These are phyloP conservation scores for Noctua comes DNA, from an alignment of 2,888 invertebrate genomes.

Conservation along the genomic window DNA sequence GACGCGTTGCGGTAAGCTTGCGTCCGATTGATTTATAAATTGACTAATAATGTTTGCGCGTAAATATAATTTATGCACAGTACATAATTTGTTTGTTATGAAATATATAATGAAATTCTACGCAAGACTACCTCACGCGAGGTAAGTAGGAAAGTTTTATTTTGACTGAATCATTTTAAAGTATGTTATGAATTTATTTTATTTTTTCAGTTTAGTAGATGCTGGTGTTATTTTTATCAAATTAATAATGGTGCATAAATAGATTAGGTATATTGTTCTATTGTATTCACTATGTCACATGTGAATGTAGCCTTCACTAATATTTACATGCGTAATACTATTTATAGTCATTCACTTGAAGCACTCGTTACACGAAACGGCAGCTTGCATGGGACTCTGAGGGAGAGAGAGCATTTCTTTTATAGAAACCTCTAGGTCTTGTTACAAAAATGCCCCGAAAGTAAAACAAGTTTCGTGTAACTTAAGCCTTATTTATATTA, in stretches of 20 bases:
- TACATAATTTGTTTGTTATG: slow-evolving; percentile 22
- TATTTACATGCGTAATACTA: slow-evolving; percentile 31
- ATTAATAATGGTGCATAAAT: slow-evolving; percentile 82
- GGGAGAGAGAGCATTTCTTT: not conserved
- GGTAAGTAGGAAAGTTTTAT: slow-evolving; percentile 57
- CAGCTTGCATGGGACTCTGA: not conserved
- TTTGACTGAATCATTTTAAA: slow-evolving; percentile 64
- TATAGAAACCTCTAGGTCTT: not conserved
- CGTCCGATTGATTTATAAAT: slow-evolving; percentile 42
- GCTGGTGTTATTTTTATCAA: slow-evolving; percentile 71
- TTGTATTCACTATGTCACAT: slow-evolving; percentile 61
- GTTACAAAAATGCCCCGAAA: slow-evolving; percentile 4
- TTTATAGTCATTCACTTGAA: slow-evolving; percentile 28
- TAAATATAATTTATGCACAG: not conserved
- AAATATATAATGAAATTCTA: slow-evolving; percentile 34
- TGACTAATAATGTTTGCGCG: not conserved
- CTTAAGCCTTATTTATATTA: slow-evolving; percentile 23
- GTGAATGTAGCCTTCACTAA: slow-evolving; percentile 57
- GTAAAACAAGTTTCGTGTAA: slow-evolving; percentile 16
- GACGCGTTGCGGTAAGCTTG: slow-evolving; percentile 42
- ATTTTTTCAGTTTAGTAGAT: slow-evolving; percentile 55
- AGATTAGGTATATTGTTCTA: slow-evolving; percentile 72
- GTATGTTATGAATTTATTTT: slow-evolving; percentile 47
- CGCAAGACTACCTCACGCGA: slow-evolving; percentile 39
- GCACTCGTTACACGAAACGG: slow-evolving; percentile 21